Percentiles rank a stretch among this genome's conserved stretches.
These are phyloP conservation scores for Mizuhopecten yessoensis DNA, from an alignment of 1,140 invertebrate genomes.

Conservation along the genomic window DNA sequence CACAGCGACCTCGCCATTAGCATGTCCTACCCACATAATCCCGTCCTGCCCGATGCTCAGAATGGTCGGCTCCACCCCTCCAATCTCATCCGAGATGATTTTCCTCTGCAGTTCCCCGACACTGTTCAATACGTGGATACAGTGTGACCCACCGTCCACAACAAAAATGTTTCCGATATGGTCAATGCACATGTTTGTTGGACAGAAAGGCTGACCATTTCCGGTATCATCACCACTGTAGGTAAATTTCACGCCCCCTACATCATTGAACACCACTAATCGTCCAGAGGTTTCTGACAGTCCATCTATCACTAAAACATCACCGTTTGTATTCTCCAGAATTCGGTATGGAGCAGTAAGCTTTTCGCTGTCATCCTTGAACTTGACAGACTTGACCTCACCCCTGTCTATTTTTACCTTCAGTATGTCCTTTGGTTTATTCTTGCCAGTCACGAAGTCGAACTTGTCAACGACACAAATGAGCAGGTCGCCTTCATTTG, in stretches of 20 bases:
- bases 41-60: not conserved
- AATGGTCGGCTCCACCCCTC: not conserved
- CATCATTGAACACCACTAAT: not conserved
- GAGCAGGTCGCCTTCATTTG: not conserved
- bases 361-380: not conserved
- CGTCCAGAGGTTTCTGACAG: not conserved
- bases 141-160: not conserved
- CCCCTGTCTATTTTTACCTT: not conserved
- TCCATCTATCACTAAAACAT: not conserved
- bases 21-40: not conserved
- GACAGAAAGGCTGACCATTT: not conserved
- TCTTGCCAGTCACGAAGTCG: constrained; percentile 5
- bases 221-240: not conserved
- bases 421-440: not conserved
- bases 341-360: not conserved
- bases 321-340: not conserved
- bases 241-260: not conserved
- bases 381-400: not conserved
- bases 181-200: not conserved
- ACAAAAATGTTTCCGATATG: not conserved
- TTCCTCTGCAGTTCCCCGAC: not conserved
- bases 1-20: not conserved
- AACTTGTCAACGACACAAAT: constrained; percentile 12
- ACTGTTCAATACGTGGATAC: not conserved
- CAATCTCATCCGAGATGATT: not conserved